A percentile compares a stretch with the other conserved stretches of the same genome.
phyloP scores from a whole-genome alignment of 2,888 invertebrate genomes.

The Heliconius ismenius region DNA sequence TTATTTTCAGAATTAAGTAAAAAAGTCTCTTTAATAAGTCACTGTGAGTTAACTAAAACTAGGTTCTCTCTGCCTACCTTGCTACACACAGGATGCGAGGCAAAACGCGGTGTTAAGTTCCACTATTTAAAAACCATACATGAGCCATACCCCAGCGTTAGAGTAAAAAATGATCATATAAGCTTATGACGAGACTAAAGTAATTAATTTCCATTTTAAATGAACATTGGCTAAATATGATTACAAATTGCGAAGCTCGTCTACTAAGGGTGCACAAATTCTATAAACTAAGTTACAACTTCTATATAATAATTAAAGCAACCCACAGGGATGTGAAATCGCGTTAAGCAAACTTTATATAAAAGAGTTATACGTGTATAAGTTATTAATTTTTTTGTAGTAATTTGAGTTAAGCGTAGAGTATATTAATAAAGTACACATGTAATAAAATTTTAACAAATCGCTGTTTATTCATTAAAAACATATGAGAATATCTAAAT shows the following conservation, averaged over 20 bases:
- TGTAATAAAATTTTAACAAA: no score
- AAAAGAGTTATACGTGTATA: neutral
- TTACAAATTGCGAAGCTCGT: slow-evolving; percentile 24
- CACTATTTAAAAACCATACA: no score
- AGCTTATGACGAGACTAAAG: slow-evolving; percentile 1
- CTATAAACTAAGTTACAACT: slow-evolving; percentile 28
- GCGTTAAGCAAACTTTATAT: slow-evolving; percentile 10
- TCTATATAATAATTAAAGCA: slow-evolving; percentile 19
- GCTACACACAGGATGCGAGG: no score
- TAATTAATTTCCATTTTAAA: slow-evolving; percentile 19
- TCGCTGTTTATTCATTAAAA: no score
- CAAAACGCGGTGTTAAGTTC: no score
- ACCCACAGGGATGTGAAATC: slow-evolving; percentile 13
- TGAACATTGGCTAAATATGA: slow-evolving; percentile 22
- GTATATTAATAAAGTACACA: neutral
- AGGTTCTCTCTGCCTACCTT: no score
- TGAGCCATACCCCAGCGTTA: no score
- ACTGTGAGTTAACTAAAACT: no score
- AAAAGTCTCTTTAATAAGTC: no score
- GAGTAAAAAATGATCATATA: neutral
- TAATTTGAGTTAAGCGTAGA: neutral
- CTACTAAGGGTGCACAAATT: slow-evolving; percentile 18
- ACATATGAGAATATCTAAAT: no score
- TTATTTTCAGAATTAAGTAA: neutral
- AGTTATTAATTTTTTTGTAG: neutral